Base-by-base conservation (phyloP, 1,140 invertebrate species). In the Anastrepha ludens region DNA sequence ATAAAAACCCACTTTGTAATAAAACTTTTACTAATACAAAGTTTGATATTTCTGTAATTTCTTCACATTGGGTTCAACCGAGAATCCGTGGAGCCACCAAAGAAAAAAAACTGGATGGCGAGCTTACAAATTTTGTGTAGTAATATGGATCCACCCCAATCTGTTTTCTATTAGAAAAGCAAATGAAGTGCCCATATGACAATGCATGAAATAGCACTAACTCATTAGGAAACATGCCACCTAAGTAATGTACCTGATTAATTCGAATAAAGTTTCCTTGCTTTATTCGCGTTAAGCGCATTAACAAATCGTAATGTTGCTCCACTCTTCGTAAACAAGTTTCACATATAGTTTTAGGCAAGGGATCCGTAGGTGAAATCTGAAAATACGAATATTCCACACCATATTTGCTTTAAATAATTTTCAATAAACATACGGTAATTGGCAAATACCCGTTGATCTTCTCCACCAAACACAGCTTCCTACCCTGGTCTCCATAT, bases 361-460 rank as follows among this genome's bases (percentile, higher is more conserved):
- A 91, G 58, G 95, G 96, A 94, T 96, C 96, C 88, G 96, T 95
- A 88, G 95, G 94, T 89, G 95, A 95, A 86, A 97, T 95, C 96
- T 97, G 94, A n/a, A 60, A 29, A 29, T 29, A 29, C 87, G 60
- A 81, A 81, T 70, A 65, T 78, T 60, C 6, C 50, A 55, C 3
- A 11, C 50, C 85, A 88, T 88, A 88, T 87, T 17, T 44, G n/a
- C 3, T 55, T 2, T 3, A 44, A 70, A 0, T 70, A 4, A 3
- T 44, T 15, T 15, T 41, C 29, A 15, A 4, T 5, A 70, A 60
- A 41, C 94, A 94, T 93, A 97, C 96, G 90, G 96, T 96, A 89
- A 97, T 96, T 88, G 96, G 96, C 59, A 97, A 94, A 93, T 96
- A 96, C 89, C 94, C 95, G 93, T 96, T 96, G 88, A 97, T 96